These are phyloP conservation scores for Stomatorhinus walkeri DNA, from an alignment of 2,797 vertebrate species.

Conservation along the genomic window DNA sequence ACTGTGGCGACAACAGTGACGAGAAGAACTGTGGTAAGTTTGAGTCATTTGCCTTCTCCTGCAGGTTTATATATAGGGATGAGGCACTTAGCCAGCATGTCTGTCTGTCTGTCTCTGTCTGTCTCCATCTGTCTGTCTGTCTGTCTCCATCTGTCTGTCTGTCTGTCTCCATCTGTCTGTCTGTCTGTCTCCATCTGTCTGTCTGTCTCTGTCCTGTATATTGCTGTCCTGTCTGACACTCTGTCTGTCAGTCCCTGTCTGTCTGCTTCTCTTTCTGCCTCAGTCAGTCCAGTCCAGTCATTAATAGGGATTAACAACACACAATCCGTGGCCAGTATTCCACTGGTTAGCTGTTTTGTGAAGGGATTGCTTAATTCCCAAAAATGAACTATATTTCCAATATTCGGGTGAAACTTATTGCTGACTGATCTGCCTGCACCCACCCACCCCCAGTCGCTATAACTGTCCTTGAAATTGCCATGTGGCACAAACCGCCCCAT, in stretches of 20 bases:
- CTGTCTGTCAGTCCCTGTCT: not conserved
- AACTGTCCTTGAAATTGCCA: not conserved
- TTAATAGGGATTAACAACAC: not conserved
- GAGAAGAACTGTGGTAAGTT: constrained; percentile 73
- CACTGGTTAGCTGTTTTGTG: not conserved
- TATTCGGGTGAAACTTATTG: not conserved
- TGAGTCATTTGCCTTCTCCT: not conserved
- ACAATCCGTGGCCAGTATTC: not conserved
- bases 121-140: no score
- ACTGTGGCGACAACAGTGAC: constrained; percentile 78
- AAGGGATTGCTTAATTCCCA: not conserved
- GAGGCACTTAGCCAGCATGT: not conserved
- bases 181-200: not conserved
- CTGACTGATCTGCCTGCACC: not conserved
- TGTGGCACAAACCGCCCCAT: not conserved
- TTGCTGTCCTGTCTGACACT: not conserved
- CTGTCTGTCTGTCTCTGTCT: no score
- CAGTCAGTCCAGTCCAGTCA: not conserved
- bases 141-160: not conserved
- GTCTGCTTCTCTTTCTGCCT: not conserved
- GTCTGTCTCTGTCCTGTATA: not conserved
- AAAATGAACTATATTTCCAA: not conserved
- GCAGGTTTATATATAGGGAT: not conserved
- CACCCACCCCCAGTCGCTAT: not conserved
- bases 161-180: not conserved